Base-by-base conservation (phyloP, 2,888 invertebrate genomes). In the Drosophila pseudotalamancana region DNA sequence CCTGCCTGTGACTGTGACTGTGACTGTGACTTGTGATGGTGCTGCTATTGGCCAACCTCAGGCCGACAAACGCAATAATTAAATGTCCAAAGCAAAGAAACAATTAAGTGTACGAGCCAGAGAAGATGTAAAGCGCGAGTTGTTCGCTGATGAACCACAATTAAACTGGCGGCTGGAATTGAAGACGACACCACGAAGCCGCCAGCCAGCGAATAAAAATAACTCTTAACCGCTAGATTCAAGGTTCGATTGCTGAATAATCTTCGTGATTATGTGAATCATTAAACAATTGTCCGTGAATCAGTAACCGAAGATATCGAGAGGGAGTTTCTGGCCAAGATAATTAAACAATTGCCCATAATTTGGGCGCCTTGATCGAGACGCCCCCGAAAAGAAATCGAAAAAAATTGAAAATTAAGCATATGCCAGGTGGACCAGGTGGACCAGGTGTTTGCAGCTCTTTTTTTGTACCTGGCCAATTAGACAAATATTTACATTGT, bases 341-440 rank as follows among this genome's bases (percentile, higher is more conserved):
- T 85, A 81, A 85, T 76, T 79, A 85, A 83, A 70, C 83, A 85
- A 81, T 81, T 81, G 83, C 60, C 81, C 57, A 79, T 85, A 82
- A 81, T 81, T 85, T 85, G 60, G 49, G 83, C 40, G 62, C 65
- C 65, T 43, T 82, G 83, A 80, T 85, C 85, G 76, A 69, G 37
- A 69, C 61, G 69, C 63, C 69, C 69, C 42, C n/a, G n/a, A 65
- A 65, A 67, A 56, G 51, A 48, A 56, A 51, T 29, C 25, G 14
- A 32, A 12, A 12, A 39, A 14, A 37, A 55, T 6, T 3, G 8
- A 55, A 18, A 18, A 81, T 69, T 66, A 53, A 51, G 50, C 63
- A 75, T 60, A 66, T 57, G 73, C 62, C 78, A 53, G 67, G 67
- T 62, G 50, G 56, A 29, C 51, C 6, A 1, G 6, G 25, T 6